These are phyloP conservation scores for Sinella curviseta DNA, from an alignment of 1,140 invertebrate genomes.

Conservation along the genomic window DNA sequence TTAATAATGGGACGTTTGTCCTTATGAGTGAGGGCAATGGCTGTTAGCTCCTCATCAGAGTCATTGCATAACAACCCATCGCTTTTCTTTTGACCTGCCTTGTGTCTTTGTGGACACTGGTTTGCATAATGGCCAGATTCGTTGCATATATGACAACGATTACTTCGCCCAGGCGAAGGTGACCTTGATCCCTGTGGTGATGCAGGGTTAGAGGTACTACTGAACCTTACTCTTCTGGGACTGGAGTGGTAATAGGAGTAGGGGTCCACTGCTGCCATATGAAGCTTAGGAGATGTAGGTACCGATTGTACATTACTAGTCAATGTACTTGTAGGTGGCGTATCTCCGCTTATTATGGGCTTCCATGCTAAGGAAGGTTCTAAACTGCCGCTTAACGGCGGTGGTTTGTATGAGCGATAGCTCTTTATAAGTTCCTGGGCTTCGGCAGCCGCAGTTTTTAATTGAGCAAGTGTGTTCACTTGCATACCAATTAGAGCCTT, in stretches of 20 bases:
- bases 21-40: neutral
- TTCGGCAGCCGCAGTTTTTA: slow-evolving; percentile 17
- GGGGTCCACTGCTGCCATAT: slow-evolving; percentile 28
- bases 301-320: neutral
- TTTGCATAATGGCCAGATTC: neutral
- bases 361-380: slow-evolving; percentile 34
- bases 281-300: neutral
- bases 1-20: slow-evolving; percentile 27
- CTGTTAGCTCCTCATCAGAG: neutral
- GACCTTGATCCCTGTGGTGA: neutral
- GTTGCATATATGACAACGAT: neutral
- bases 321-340: neutral
- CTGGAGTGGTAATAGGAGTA: slow-evolving; percentile 12
- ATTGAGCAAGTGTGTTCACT: neutral
- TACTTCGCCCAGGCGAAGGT: neutral
- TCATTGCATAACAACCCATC: neutral
- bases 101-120: neutral
- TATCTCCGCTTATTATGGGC: neutral
- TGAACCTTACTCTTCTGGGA: neutral
- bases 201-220: neutral
- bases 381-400: slow-evolving; percentile 1
- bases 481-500: neutral
- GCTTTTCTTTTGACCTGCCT: neutral
- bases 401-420: slow-evolving; percentile 15
- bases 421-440: slow-evolving; percentile 36